Evolutionary conservation across 2,113 vertebrate genomes (phyloP).

Genomic region (Oncorhynchus keta): DNA sequence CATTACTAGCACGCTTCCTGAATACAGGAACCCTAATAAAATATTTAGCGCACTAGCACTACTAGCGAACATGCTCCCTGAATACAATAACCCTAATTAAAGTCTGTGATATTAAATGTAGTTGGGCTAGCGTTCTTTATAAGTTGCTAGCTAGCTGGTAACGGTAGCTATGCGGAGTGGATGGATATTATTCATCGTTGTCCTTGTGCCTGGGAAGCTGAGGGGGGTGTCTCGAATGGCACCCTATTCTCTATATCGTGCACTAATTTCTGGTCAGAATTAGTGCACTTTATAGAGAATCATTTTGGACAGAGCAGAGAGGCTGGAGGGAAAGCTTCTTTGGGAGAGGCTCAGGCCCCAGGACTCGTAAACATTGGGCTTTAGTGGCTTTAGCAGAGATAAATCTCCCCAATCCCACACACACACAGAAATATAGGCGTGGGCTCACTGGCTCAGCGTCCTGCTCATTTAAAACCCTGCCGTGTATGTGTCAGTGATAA

Average conservation of each 20-base stretch:
- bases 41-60: too few relatives aligned
- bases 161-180: neutral
- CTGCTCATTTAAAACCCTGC: neutral
- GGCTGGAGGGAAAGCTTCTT: neutral
- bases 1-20: too few relatives aligned
- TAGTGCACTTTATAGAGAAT: too few relatives aligned
- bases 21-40: too few relatives aligned
- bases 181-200: neutral
- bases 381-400: neutral
- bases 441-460: neutral
- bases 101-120: neutral
- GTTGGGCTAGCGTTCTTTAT: neutral
- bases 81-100: neutral
- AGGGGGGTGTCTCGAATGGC: neutral
- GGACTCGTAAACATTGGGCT: constrained; percentile 5
- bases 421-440: neutral
- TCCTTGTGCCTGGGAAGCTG: neutral
- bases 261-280: too few relatives aligned
- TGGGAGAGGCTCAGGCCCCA: neutral
- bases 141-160: neutral
- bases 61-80: neutral
- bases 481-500: neutral
- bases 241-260: too few relatives aligned
- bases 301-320: neutral
- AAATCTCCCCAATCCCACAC: neutral